phyloP scores from a whole-genome alignment of 1,140 invertebrate genomes.

The Akabosia matsudoensis region DNA sequence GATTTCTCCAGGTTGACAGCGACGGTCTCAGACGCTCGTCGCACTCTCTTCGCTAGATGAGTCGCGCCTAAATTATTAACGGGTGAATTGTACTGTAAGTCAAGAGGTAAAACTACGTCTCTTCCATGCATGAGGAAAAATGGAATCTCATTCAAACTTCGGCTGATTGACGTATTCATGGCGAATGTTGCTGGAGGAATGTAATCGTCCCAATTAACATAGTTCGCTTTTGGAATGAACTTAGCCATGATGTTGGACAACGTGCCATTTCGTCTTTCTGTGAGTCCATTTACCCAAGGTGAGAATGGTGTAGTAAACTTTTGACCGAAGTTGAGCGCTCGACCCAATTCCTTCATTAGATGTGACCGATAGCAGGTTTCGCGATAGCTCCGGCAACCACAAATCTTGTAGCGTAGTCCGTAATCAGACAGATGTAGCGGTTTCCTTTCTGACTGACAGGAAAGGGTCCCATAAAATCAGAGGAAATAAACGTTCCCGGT shows the following conservation, averaged over 20 bases:
- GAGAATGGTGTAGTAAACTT: background rate
- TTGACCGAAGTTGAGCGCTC: background rate
- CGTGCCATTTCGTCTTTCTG: slow-evolving; percentile 20
- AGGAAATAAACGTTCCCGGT: slow-evolving; percentile 41
- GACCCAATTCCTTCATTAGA: background rate
- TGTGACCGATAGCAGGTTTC: background rate
- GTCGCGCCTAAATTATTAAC: background rate
- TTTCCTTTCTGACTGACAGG: slow-evolving; percentile 49
- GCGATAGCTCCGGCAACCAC: slow-evolving; percentile 31
- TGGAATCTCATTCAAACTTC: background rate
- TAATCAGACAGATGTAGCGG: slow-evolving; percentile 50
- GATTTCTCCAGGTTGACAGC: background rate
- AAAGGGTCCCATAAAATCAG: slow-evolving; percentile 53
- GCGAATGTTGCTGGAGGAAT: background rate
- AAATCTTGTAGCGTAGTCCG: slow-evolving; percentile 52
- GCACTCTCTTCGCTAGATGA: background rate
- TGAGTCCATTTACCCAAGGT: slow-evolving; percentile 18
- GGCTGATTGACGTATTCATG: background rate
- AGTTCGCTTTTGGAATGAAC: background rate
- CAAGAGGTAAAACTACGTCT: background rate
- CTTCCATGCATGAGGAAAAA: background rate
- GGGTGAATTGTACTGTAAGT: background rate
- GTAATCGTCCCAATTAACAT: background rate
- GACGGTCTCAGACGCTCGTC: background rate
- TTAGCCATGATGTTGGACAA: background rate